Evolutionary conservation across 2,888 invertebrate species (phyloP).

Genomic region (Drosophila quasianomalipes): DNA sequence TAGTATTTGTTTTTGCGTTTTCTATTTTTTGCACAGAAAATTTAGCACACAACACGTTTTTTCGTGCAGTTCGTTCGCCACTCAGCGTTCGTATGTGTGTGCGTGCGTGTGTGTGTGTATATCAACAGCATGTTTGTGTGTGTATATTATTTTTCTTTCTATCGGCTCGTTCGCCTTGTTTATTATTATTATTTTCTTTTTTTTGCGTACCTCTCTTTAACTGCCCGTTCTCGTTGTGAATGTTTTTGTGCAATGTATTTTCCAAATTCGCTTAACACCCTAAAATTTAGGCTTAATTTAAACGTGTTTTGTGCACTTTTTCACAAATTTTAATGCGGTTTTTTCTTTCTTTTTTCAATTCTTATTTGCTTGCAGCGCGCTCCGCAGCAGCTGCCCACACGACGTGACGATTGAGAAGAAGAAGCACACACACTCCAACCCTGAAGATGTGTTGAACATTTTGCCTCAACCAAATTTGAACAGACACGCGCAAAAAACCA

Average conservation of each 20-base stretch:
- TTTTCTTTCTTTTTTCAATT: conserved; percentile 43
- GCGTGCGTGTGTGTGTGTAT: conserved; percentile 47
- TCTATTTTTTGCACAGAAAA: conserved; percentile 75
- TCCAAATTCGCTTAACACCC: conserved; percentile 30
- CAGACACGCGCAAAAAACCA: background rate
- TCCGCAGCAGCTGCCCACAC: conserved; percentile 62
- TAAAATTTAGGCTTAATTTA: conserved; percentile 46
- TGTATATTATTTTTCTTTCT: conserved; percentile 79
- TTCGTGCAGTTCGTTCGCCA: conserved; percentile 65
- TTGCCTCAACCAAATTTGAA: conserved; percentile 8
- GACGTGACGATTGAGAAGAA: conserved; percentile 57
- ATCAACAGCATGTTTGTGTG: conserved; percentile 72
- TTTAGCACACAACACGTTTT: conserved; percentile 82
- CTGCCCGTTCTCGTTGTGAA: conserved; percentile 23
- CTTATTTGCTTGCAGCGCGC: conserved; percentile 77
- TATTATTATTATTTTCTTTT: conserved; percentile 70
- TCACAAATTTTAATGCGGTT: conserved; percentile 66
- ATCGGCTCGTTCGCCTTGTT: conserved; percentile 76
- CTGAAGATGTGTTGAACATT: conserved; percentile 21
- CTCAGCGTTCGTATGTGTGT: conserved; percentile 38
- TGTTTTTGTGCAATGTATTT: conserved; percentile 23
- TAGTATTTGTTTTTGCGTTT: conserved; percentile 60
- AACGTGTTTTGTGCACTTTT: conserved; percentile 61
- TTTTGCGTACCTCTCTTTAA: conserved; percentile 65
- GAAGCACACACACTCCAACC: conserved; percentile 25